Evolutionary conservation across 2,113 vertebrate genomes (phyloP), one percentile per base, ranked within the genome.

Genomic region (Pomatostomus ruficeps): DNA sequence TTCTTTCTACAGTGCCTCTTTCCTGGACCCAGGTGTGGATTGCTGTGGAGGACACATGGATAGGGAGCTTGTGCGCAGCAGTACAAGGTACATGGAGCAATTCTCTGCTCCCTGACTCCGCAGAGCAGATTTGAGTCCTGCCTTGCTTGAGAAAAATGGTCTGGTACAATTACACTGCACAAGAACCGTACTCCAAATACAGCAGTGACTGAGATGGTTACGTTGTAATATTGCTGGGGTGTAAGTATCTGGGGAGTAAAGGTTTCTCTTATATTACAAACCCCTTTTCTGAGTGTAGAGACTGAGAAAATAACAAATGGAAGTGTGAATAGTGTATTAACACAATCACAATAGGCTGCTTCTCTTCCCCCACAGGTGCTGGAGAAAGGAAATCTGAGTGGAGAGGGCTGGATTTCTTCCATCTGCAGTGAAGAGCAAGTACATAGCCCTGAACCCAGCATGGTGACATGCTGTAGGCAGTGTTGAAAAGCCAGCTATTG

Each of bases 71-170:
- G 51, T 51, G 46, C 62, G 18, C 29, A 65, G 70, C 54, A 45
- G 25, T 0, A 0, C 2, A 14, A 48, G 70, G 57, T 33, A 4
- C 0, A 36, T 33, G 29, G 48, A 57, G 26, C 25, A 35, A 12
- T 29, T n/a, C 36, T 67, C 65, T 81, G 42, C 31, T 48, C 51
- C 4, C 33, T 57, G 67, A n/a, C 25, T 40, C 58, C 46, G 49
- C 1, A 4, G 62, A 67, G 33, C 29, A 57, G 23, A 21, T 66
- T 52, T 83, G 13, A 57, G 36, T 42, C 31, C 8, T 76, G 19
- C 63, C 82, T 73, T 67, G 17, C 51, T 55, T 11, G 16, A 84
- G 10, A 7, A 38, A 82, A 79, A 26, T 14, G 15, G 23, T 38
- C 48, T 29, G 11, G 19, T 18, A 18, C 26, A 51, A 46, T 38